Evolutionary conservation across 1,140 invertebrate genomes (phyloP), one percentile per base, ranked within the genome.

Genomic region (Drosophila yakuba): DNA sequence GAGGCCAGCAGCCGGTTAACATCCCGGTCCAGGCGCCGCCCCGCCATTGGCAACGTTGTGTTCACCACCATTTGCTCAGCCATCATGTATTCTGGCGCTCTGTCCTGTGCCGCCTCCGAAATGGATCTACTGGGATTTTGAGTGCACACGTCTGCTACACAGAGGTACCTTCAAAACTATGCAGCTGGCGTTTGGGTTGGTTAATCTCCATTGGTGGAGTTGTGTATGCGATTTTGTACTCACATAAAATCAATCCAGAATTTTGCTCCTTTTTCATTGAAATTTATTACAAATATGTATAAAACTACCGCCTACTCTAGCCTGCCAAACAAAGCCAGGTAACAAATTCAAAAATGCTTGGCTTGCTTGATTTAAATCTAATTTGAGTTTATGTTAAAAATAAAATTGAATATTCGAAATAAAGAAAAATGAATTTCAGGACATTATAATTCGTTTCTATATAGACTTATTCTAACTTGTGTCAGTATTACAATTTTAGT

Each of bases 1-100:
- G 97, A 98, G 94, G 99, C 98, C 93, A 99, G 99, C 85, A 99
- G 95, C 96, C 99, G 99, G 93, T 99, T 98, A 91, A 99, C 98
- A 95, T 99, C 99, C 90, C 98, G 99, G 95, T 99, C 98, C 97
- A 99, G 99, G 92, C 99, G 97, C 94, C 99, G 96, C 94, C 98
- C 99, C 94, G 98, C 98, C 95, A 98, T 99, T 89, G 99, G 98
- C 89, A 98, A 99, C 93, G 98, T 99, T 98, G 99, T 99, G 94
- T 94, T 96, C 50, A 85, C 82, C 63, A 78, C 64, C 54, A 58
- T 47, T 51, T 23, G 43, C 10, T 78, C 75, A 74, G 83, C 83
- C 82, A 86, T 82, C 55, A 4, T 61, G 20, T 69, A 41, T 75
- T 54, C 50, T 74, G 73, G 72, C 72, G 67, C 14, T 32, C 14